Base-by-base conservation (phyloP, 2,797 vertebrate genomes). In the Sandelia bainsii region DNA sequence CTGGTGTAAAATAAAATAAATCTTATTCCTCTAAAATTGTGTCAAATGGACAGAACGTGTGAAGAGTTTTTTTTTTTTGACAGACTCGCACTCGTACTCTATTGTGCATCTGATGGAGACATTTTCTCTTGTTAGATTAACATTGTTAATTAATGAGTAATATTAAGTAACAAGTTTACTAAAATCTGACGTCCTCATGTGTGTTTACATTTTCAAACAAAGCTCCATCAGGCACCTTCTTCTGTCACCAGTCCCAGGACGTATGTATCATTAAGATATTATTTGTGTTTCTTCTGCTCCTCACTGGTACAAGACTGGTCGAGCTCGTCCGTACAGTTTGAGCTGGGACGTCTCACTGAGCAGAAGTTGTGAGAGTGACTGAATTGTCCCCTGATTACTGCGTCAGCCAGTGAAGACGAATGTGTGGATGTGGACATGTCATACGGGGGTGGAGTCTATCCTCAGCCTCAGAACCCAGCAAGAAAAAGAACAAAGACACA, bases 341-440 rank as follows among this genome's bases (percentile, higher is more conserved):
- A 17, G 0, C 60, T 62, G 10, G 60, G 45, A 1, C 60, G 20
- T 22, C 9, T n/a, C 3, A 23, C 49, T 5, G 49, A 62, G 14
- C 44, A 62, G 45, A 37, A 37, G n/a, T 45, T 39, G n/a, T 62
- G 60, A 45, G 45, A 62, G 60, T 16, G 27, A 37, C 29, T 62
- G 45, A 10, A 37, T 16, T 14, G 45, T 39, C 60, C 60, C 20
- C 6, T 32, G 14, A 12, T 62, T 5, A 16, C 29, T 2, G 22
- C n/a, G 1, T 39, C 32, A 16, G 32, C 9, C 5, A 16, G 3
- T 12, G 46, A 19, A 3, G 20, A 49, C 1, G 20, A 46, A 3
- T 29, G 16, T 20, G 32, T 37, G 20, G 20, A 12, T 2, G 46
- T 62, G 10, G 4, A 14, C 6, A 7, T 9, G 3, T 39, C 54